Conservation (phyloP, 92 coral and sea anemone genomes). For the Zoanthus sociatus region DNA sequence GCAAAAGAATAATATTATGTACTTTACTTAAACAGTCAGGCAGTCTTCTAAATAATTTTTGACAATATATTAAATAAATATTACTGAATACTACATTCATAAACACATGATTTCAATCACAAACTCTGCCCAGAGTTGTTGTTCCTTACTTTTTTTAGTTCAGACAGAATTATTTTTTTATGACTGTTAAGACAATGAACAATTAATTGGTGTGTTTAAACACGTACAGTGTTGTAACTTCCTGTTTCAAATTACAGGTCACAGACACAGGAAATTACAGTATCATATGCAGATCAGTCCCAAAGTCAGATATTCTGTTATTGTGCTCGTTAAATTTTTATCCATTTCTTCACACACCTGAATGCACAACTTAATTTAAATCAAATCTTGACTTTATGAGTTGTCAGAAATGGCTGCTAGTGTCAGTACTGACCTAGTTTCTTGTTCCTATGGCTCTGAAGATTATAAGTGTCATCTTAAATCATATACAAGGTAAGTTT, state of each 20-base stretch:
- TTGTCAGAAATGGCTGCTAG: slow-evolving; percentile 24
- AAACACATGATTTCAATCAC: background rate
- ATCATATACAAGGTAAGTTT: slow-evolving; percentile 33
- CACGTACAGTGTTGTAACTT: slow-evolving; percentile 16
- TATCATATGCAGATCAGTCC: slow-evolving; percentile 30
- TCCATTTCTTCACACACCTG: slow-evolving; percentile 2
- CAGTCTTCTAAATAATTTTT: slow-evolving; percentile 10
- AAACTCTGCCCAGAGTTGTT: slow-evolving; percentile 15
- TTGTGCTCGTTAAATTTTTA: slow-evolving; percentile 36
- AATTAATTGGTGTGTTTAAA: slow-evolving; percentile 25
- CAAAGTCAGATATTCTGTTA: slow-evolving; percentile 40
- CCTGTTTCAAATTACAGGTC: slow-evolving; percentile 34
- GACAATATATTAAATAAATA: background rate
- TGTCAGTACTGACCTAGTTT: slow-evolving; percentile 34
- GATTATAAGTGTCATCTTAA: slow-evolving; percentile 38
- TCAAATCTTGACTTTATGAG: background rate
- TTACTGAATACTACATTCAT: slow-evolving; percentile 1
- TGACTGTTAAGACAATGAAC: slow-evolving; percentile 21
- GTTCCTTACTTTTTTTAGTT: slow-evolving; percentile 1
- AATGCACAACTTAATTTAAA: slow-evolving; percentile 6
- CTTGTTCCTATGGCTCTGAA: slow-evolving; percentile 43
- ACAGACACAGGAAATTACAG: slow-evolving; percentile 32
- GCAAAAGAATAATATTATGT: no score
- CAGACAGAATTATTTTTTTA: background rate
- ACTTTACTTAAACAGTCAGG: background rate